Evolutionary conservation across 2,888 invertebrate species (phyloP), one percentile per base, ranked within the genome.

Genomic region (Eucera pruinosa): DNA sequence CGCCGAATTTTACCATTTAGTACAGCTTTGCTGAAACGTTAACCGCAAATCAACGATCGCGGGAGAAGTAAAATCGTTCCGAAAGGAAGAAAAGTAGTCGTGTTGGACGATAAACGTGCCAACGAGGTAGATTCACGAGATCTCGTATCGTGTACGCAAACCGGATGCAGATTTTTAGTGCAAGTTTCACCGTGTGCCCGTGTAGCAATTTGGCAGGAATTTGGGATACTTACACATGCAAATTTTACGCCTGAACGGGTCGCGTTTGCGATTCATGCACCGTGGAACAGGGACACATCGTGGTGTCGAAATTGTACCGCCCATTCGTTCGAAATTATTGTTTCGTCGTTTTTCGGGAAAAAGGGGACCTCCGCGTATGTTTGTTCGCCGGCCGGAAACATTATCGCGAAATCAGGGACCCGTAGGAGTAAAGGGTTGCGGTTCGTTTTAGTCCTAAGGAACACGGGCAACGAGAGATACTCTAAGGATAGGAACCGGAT

Each of bases 121-220:
- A 36, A 4, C 39, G 20, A 41, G 25, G 15, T 50, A 18, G 25
- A 58, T 58, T n/a, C 5, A 4, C 6, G 36, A 60, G 33, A 33
- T 33, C 33, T 74, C 13, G 30, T 20, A 60, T 50, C 57, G 25
- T 48, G 43, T 45, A 48, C 15, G 30, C 43, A 25, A 70, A 23
- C 64, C 70, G 70, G 78, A 78, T 66, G 77, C 27, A n/a, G 50
- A 65, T 48, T 62, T 77, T 71, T 45, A 33, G 36, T 57, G 47
- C 65, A 54, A 77, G 66, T 58, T 78, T 70, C 65, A 66, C 61
- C 78, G 74, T 36, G 62, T 62, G n/a, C 15, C 15, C 65, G 25
- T 61, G 69, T 62, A 55, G 78, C 71, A 70, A 78, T 78, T 78
- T 78, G 33, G 33, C 23, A 50, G 78, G 78, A 78, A 78, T 78